Evolutionary conservation across 2,888 invertebrate species (phyloP).

Genomic region (Andrena dorsata): DNA sequence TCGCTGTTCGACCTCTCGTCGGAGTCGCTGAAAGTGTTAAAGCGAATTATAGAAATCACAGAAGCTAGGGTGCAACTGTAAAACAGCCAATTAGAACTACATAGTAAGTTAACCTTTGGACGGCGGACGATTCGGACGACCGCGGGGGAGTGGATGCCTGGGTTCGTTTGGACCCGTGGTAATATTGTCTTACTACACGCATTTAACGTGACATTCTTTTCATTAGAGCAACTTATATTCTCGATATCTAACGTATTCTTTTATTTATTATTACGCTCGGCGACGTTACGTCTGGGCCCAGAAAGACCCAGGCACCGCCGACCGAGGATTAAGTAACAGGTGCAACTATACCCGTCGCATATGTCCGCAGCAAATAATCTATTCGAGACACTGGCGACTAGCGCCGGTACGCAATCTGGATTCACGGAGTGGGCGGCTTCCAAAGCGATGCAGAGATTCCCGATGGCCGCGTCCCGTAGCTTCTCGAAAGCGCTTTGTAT

Average conservation of each 20-base stretch:
- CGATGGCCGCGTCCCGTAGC: slow-evolving; percentile 97
- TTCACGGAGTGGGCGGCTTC: slow-evolving; percentile 96
- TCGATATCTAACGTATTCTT: too few species aligned
- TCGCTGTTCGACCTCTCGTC: slow-evolving; percentile 87
- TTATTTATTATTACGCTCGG: too few species aligned
- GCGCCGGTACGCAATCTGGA: slow-evolving; percentile 96
- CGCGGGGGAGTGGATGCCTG: too few species aligned
- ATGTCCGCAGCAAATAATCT: slow-evolving; percentile 97
- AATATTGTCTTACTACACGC: too few species aligned
- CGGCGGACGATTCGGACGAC: too few species aligned
- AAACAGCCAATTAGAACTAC: slow-evolving; percentile 1
- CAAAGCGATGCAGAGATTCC: slow-evolving; percentile 96
- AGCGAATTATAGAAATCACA: slow-evolving; percentile 30
- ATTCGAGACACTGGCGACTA: slow-evolving; percentile 98
- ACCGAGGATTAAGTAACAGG: background rate
- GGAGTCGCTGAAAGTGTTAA: slow-evolving; percentile 69
- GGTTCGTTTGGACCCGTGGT: too few species aligned
- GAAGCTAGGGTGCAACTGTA: background rate
- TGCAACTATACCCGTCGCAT: slow-evolving; percentile 89
- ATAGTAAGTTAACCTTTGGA: background rate
- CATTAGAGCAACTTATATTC: too few species aligned
- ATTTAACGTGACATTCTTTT: too few species aligned
- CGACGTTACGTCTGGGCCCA: background rate
- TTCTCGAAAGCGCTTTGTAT: slow-evolving; percentile 94
- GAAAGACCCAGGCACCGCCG: background rate